phyloP scores from a whole-genome alignment of 2,113 vertebrate species.

The Campylomormyrus tamandua region DNA sequence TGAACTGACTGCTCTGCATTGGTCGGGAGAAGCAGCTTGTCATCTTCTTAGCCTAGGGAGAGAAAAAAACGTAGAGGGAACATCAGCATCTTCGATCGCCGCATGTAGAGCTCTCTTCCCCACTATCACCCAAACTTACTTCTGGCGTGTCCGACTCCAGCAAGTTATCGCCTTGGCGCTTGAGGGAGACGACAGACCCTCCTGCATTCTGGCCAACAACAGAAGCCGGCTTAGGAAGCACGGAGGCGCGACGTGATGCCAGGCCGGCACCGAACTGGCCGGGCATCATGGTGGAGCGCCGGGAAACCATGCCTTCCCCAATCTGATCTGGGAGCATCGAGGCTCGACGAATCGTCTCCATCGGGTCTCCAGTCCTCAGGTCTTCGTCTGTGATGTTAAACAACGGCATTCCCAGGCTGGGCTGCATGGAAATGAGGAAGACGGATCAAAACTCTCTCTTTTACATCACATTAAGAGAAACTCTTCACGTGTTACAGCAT shows the following conservation, averaged over 20 bases:
- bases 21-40: constrained; percentile 80
- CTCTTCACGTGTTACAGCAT: not conserved
- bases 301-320: constrained; percentile 39
- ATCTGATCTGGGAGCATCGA: constrained; percentile 73
- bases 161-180: constrained; percentile 45
- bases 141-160: constrained; percentile 62
- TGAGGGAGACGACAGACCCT: constrained; percentile 58
- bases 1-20: constrained; percentile 29
- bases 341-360: constrained; percentile 76
- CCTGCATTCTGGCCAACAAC: not conserved
- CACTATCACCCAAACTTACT: constrained; percentile 39
- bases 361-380: constrained; percentile 73
- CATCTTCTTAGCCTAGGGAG: constrained; percentile 62
- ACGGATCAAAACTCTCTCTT: not conserved
- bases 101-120: not conserved
- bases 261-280: constrained; percentile 38
- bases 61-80: not conserved
- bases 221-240: constrained; percentile 49
- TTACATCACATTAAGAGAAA: not conserved
- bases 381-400: constrained; percentile 77
- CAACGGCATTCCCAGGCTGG: constrained; percentile 40
- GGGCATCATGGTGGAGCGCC: constrained; percentile 62
- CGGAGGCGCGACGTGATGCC: constrained; percentile 50
- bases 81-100: not conserved
- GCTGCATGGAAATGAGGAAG: constrained; percentile 44